Conservation (phyloP, 35 echinoderm and acorn worm genomes). For the Strongylocentrotus purpuratus region DNA sequence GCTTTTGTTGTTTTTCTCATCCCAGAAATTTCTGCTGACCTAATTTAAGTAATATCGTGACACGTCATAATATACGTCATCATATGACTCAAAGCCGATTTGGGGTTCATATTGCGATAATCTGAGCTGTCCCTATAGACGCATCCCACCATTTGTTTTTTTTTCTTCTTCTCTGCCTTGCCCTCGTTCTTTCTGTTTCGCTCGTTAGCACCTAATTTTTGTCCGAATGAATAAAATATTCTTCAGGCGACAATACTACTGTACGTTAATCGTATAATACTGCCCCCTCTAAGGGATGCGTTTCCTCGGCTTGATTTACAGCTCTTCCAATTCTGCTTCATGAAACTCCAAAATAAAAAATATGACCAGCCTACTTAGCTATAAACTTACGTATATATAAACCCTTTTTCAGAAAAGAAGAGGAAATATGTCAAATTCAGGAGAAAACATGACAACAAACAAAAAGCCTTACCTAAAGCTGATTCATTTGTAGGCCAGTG, state of each 20-base stretch:
- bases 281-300: background rate
- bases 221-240: background rate
- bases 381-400: background rate
- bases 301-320: background rate
- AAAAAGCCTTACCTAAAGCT: too few relatives aligned
- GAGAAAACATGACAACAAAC: too few relatives aligned
- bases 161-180: background rate
- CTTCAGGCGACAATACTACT: background rate
- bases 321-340: background rate
- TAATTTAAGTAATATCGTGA: background rate
- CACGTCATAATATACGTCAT: background rate
- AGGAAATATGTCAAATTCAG: too few relatives aligned
- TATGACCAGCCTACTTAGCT: background rate
- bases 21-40: too few relatives aligned
- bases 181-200: background rate
- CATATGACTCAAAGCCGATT: background rate
- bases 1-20: too few relatives aligned
- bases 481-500: too few relatives aligned
- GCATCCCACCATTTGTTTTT: background rate
- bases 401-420: too few relatives aligned
- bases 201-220: background rate
- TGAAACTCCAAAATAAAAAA: background rate
- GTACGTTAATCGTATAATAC: background rate
- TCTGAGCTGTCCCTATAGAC: background rate
- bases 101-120: background rate